These are phyloP conservation scores for Rhynchonycteris naso DNA, from an alignment of 2,797 vertebrate species.

Conservation along the genomic window DNA sequence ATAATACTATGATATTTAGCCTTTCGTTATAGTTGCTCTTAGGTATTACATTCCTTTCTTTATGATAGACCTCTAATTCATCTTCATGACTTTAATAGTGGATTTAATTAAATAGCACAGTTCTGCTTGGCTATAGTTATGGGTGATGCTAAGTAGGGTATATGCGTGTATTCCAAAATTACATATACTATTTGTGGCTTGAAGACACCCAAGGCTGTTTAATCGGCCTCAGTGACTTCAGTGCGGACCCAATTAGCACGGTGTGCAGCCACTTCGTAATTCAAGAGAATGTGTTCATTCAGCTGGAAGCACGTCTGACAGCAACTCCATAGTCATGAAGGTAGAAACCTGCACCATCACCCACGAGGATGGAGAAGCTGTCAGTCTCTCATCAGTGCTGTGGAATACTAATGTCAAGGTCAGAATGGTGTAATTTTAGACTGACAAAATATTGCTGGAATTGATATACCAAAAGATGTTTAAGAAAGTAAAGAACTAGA, in stretches of 20 bases:
- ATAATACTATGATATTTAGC: conserved; percentile 47
- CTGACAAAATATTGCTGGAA: conserved; percentile 87
- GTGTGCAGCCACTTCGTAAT: conserved; percentile 87
- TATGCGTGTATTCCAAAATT: conserved; percentile 63
- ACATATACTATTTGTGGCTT: conserved; percentile 76
- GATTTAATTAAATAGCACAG: conserved; percentile 54
- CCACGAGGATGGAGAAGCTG: conserved; percentile 87
- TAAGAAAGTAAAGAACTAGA: conserved; percentile 80
- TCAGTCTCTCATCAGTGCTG: conserved; percentile 85
- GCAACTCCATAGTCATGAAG: conserved; percentile 88
- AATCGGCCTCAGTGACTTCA: conserved; percentile 85
- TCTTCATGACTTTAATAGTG: conserved; percentile 48
- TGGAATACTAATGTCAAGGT: conserved; percentile 90
- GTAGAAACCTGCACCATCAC: conserved; percentile 87
- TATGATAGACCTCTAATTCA: conserved; percentile 43
- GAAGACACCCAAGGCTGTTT: conserved; percentile 79
- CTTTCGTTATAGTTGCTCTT: conserved; percentile 21
- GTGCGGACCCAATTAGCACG: conserved; percentile 85
- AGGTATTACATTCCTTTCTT: neutral
- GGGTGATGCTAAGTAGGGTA: conserved; percentile 59
- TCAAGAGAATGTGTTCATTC: conserved; percentile 87
- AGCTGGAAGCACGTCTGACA: conserved; percentile 88
- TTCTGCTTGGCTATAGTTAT: conserved; percentile 38
- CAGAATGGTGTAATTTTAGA: conserved; percentile 86
- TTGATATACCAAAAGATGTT: conserved; percentile 81